Base-by-base conservation (phyloP, 2,113 vertebrate genomes). In the Noctilio leporinus region DNA sequence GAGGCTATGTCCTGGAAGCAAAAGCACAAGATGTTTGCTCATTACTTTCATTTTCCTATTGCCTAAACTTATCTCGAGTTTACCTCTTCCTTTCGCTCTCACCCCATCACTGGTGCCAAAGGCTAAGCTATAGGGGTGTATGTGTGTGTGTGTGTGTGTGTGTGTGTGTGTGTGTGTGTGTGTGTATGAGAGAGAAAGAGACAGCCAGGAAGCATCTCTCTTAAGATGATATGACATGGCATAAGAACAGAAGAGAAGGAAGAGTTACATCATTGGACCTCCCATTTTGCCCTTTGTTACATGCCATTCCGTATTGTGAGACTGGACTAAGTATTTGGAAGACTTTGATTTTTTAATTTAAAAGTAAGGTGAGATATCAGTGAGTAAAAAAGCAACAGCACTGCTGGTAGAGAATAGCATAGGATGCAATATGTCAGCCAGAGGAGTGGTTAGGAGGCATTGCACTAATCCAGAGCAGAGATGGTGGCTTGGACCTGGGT, bases 271-370 rank as follows among this genome's bases (percentile, higher is more conserved):
- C 35, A 19, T 67, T 73, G 20, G 15, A 22, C 19, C 15, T 88
- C 59, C 49, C 81, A 26, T 67, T 89, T 84, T 55, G 33, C 4
- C 51, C 30, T 92, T 84, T 65, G 7, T 49, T 86, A 62, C 49
- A 2, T 35, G 1, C 2, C 22, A 26, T 22, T 38, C 5, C 53
- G 30, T 91, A 64, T 83, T 92, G 89, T 86, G 45, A 94, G 33
- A 8, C 49, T 47, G 11, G 26, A 69, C 40, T 64, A 49, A 24
- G 22, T 33, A 62, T 59, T 82, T 70, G 28, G 40, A 85, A 65
- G 72, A 70, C 28, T 76, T 82, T 51, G 59, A 80, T 47, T 83
- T 93, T 93, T 38, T n/a, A n/a, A 59, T 20, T 85, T 70, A 65
- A 20, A 20, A 76, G 20, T 57, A 53, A 43, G 10, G 10, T 55